These are phyloP conservation scores for Sycophila sp. DNA, from an alignment of 1,140 invertebrate species.

Conservation along the genomic window DNA sequence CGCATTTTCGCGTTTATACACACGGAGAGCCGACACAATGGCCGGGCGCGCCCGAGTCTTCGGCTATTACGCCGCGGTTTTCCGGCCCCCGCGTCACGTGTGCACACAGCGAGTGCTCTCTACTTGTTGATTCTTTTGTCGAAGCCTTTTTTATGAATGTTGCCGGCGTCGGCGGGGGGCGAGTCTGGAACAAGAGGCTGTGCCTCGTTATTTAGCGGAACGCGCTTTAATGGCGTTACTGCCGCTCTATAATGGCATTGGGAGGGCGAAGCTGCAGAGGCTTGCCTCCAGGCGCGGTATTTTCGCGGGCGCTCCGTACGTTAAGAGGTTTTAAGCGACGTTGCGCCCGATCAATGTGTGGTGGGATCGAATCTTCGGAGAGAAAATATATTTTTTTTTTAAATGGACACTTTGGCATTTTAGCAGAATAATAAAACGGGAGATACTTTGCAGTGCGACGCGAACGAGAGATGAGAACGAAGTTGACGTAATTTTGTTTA, in stretches of 20 bases:
- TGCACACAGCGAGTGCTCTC: background rate
- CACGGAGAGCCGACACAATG: background rate
- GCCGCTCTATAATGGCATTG: conserved; percentile 5
- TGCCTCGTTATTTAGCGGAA: conserved; percentile 2
- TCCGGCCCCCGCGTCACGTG: background rate
- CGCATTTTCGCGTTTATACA: conserved; percentile 28
- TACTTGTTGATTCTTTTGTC: conserved; percentile 14
- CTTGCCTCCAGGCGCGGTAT: background rate
- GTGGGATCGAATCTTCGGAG: too few relatives aligned
- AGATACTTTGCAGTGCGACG: too few relatives aligned
- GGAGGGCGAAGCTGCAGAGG: background rate
- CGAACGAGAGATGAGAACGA: too few relatives aligned
- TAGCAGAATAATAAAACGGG: too few relatives aligned
- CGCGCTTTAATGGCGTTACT: conserved; percentile 16
- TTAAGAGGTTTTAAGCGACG: background rate
- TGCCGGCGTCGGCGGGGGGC: background rate
- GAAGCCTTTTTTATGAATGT: conserved; percentile 7
- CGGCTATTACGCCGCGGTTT: background rate
- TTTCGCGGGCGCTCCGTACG: background rate
- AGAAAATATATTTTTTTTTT: too few relatives aligned
- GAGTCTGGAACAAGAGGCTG: background rate
- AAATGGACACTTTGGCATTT: too few relatives aligned
- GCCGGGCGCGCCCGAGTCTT: background rate
- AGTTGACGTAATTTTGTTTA: too few relatives aligned
- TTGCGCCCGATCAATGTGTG: too few relatives aligned